A percentile compares a stretch with the other conserved stretches of the same genome.
phyloP scores from a whole-genome alignment of 2,797 vertebrate species.

The Rhincodon typus region DNA sequence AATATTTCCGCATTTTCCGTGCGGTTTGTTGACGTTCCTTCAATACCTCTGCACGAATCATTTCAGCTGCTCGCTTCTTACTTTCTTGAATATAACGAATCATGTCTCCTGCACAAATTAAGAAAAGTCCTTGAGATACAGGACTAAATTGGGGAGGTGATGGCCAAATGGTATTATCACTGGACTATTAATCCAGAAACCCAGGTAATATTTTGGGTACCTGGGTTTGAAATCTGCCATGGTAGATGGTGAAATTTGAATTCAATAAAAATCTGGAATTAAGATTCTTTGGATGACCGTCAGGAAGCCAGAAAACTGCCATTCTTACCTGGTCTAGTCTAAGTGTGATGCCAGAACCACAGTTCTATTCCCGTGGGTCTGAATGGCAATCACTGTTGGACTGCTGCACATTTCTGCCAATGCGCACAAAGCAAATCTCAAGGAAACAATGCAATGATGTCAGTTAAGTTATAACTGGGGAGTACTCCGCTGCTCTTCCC shows the following conservation, averaged over 20 bases:
- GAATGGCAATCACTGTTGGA: neutral
- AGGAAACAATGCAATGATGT: neutral
- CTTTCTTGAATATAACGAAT: constrained; percentile 84
- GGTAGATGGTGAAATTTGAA: too few species aligned
- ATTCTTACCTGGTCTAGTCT: too few species aligned
- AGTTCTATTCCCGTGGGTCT: too few species aligned
- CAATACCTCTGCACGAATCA: constrained; percentile 76
- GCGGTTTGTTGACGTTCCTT: constrained; percentile 81
- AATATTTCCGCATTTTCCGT: constrained; percentile 83
- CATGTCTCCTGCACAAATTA: constrained; percentile 73
- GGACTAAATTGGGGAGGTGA: neutral
- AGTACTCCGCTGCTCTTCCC: neutral
- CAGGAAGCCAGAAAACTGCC: too few species aligned
- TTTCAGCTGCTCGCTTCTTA: constrained; percentile 76
- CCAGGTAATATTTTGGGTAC: too few species aligned
- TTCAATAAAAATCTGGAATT: too few species aligned
- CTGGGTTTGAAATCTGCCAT: too few species aligned
- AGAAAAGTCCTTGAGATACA: neutral
- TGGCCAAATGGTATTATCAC: too few species aligned
- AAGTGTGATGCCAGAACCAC: too few species aligned
- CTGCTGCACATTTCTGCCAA: too few species aligned
- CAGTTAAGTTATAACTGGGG: neutral
- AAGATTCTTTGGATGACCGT: too few species aligned
- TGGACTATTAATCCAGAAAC: too few species aligned
- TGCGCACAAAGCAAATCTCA: neutral